Evolutionary conservation across 1,140 invertebrate species (phyloP), one percentile per base, ranked within the genome.

Genomic region (Zaprionus lachaisei): DNA sequence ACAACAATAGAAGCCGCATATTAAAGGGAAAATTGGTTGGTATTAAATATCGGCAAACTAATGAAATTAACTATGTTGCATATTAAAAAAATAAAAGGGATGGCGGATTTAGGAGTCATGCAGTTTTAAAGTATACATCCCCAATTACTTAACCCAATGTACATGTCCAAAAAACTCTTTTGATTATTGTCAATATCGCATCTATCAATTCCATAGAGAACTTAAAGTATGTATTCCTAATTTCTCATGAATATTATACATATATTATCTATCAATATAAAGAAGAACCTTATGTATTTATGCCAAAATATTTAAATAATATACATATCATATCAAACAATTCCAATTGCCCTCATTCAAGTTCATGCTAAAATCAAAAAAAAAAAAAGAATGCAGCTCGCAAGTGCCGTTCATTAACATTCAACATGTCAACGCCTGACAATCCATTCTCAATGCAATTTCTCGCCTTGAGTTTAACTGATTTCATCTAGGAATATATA

Each of bases 401-500:
- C 72, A 67, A 49, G 72, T 81, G 44, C 17, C 54, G 72, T 63
- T 72, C 73, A 89, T 86, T 83, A 78, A 72, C 66, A 89, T 89
- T 83, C 83, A 89, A 65, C 77, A 87, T 86, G 83, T 83, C 83
- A 85, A 86, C 75, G 80, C 78, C 70, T 76, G 72, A 61, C 77
- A 79, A 77, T 83, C 71, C 69, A 67, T 61, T 77, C 77, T 72
- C 70, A 78, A 83, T 80, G 72, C 84, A 71, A 73, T 83, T 65
- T 72, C 55, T 47, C 75, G 81, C 84, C 83, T 87, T 84, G 73
- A 61, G 31, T 47, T 73, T 73, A 74, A 77, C 85, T 74, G 81
- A 87, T 84, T 90, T 87, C 81, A 90, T 87, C 81, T 89, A 81
- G 81, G 81, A 76, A 89, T 79, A 80, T 56, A 51, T 65, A 47